A percentile compares a stretch with the other conserved stretches of the same genome.
These are phyloP conservation scores for Zosterops lateralis DNA, from an alignment of 2,113 vertebrate species.

Conservation along the genomic window DNA sequence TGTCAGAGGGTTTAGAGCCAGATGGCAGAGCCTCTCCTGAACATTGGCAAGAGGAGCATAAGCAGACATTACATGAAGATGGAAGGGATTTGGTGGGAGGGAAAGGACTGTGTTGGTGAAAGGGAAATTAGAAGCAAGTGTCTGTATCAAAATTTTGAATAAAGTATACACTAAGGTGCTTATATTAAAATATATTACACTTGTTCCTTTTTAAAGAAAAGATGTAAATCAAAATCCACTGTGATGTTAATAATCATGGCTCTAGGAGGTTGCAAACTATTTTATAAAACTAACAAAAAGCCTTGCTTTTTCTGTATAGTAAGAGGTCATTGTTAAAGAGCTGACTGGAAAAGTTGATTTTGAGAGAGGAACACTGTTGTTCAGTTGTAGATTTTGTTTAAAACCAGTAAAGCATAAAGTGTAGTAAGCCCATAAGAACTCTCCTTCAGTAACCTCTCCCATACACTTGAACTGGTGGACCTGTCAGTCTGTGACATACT, in stretches of 20 bases:
- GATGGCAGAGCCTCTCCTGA: background rate
- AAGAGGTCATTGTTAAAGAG: background rate
- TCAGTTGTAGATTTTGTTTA: background rate
- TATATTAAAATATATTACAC: background rate
- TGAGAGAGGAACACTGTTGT: background rate
- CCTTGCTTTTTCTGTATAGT: background rate
- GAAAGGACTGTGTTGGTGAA: background rate
- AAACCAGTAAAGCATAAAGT: background rate
- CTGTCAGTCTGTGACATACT: background rate
- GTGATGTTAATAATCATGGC: background rate
- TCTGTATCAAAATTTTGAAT: background rate
- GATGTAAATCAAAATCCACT: background rate
- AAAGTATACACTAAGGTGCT: background rate
- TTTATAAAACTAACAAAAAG: background rate
- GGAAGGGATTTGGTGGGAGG: background rate
- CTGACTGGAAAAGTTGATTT: background rate
- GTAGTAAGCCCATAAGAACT: background rate
- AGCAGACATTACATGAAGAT: background rate
- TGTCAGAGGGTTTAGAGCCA: background rate
- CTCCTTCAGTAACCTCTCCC: background rate
- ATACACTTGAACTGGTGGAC: background rate
- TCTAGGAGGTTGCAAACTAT: background rate
- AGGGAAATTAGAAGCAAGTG: background rate
- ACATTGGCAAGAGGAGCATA: background rate
- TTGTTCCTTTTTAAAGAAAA: background rate